Evolutionary conservation across 2,113 vertebrate species (phyloP).

Genomic region (Corythornis vintsioides): DNA sequence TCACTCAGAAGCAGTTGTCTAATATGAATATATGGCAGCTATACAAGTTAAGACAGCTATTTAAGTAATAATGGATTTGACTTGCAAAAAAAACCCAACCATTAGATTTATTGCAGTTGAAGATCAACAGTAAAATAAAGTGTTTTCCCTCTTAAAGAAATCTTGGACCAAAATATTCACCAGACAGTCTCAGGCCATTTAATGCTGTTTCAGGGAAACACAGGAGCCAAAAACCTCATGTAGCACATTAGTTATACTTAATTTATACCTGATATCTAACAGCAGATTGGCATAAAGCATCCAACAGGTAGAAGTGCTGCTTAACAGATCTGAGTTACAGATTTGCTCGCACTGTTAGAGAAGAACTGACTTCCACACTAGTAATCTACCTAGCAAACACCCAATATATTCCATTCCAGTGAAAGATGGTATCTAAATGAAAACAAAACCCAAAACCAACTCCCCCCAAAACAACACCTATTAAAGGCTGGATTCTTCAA

Average conservation of each 20-base stretch:
- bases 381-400: not conserved
- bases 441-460: not conserved
- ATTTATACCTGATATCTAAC: not conserved
- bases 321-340: not conserved
- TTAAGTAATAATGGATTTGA: slow-evolving; percentile 5
- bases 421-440: not conserved
- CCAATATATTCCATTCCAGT: not conserved
- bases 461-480: no score
- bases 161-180: not conserved
- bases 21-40: not conserved
- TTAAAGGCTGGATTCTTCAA: not conserved
- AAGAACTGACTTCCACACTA: not conserved
- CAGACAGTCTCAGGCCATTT: not conserved
- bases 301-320: not conserved
- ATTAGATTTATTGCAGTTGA: not conserved
- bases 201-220: not conserved
- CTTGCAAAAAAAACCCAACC: not conserved
- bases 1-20: not conserved
- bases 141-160: not conserved
- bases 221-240: not conserved
- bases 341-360: not conserved
- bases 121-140: not conserved
- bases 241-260: not conserved
- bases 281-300: not conserved
- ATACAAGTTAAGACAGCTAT: not conserved